Evolutionary conservation across 2,888 invertebrate genomes (phyloP), one percentile per base, ranked within the genome.

Genomic region (Hydroisotoma schaefferi): DNA sequence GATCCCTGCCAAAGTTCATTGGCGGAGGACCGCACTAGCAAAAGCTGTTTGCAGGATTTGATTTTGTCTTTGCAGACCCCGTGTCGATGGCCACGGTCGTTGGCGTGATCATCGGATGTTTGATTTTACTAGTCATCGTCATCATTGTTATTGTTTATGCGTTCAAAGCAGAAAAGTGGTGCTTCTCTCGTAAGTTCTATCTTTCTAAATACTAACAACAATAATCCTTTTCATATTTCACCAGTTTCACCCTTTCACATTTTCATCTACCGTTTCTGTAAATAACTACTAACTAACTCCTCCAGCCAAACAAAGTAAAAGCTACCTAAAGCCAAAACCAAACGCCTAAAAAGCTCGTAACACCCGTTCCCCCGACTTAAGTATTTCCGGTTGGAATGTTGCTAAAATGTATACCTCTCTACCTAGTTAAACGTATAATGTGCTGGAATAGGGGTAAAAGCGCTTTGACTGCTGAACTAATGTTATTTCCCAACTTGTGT

Each of bases 31-130:
- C 68, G 67, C 59, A 52, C 56, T 60, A 62, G 55, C 69, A 66
- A 55, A 68, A 68, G 67, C 68, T 72, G 65, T 63, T 61, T 69
- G 65, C 60, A 68, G 69, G 67, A 68, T 67, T 72, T 69, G 69
- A 72, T 67, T 70, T 69, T 71, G 65, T 72, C 54, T 63, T 74
- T 74, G 61, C 74, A 77, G 77, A 77, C 64, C 77, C 77, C 23
- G 75, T 77, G 37, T 74, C 76, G 48, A 77, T 77, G 76, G 73
- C 76, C 33, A 75, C 76, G 5, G 75, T 77, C 55, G 76, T 77
- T 60, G 75, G 75, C 33, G 74, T 76, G 48, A 76, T 76, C 49
- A 74, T 75, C 57, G 76, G 75, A 58, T 75, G 76, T 65, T 73
- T 76, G 61, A 73, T 76, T 47, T 66, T 77, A 49, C 75, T 77